Percentiles rank a stretch among this genome's conserved stretches.
These are phyloP conservation scores for Camponotus fellah DNA, from an alignment of 2,888 invertebrate species.

Conservation along the genomic window DNA sequence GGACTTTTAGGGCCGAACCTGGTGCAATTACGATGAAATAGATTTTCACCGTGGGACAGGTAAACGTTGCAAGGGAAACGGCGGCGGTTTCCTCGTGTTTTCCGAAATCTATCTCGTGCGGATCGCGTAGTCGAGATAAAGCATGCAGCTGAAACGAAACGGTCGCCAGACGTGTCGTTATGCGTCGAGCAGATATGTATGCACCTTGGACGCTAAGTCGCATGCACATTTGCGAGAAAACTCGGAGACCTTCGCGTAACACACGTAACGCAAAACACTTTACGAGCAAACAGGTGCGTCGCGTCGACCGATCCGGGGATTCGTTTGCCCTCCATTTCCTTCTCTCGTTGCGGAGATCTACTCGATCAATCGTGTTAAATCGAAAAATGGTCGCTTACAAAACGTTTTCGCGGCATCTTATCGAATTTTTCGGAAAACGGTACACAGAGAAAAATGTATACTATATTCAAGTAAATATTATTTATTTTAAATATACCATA, in stretches of 20 bases:
- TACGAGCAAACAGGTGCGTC: slow-evolving; percentile 75
- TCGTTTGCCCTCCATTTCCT: neutral
- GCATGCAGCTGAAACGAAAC: slow-evolving; percentile 35
- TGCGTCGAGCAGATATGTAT: neutral
- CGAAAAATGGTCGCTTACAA: neutral
- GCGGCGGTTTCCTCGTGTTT: neutral
- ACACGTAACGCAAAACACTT: slow-evolving; percentile 48
- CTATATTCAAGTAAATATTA: too few species aligned
- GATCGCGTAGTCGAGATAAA: slow-evolving; percentile 28
- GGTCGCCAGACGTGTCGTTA: slow-evolving; percentile 41
- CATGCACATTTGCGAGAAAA: slow-evolving; percentile 29
- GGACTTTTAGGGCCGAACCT: neutral
- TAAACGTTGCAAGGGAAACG: slow-evolving; percentile 5
- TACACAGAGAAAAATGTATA: too few species aligned
- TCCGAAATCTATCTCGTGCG: slow-evolving; percentile 8
- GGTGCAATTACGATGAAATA: neutral
- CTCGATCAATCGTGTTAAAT: slow-evolving; percentile 34
- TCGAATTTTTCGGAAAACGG: neutral
- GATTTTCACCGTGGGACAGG: neutral
- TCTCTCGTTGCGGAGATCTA: slow-evolving; percentile 13
- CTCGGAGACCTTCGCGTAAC: slow-evolving; percentile 17
- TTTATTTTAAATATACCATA: too few species aligned
- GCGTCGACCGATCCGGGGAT: slow-evolving; percentile 28
- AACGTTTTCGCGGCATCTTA: neutral
- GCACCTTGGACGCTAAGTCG: neutral